Evolutionary conservation across 2,888 invertebrate genomes (phyloP), one percentile per base, ranked within the genome.

Genomic region (Latrodectus hesperus): DNA sequence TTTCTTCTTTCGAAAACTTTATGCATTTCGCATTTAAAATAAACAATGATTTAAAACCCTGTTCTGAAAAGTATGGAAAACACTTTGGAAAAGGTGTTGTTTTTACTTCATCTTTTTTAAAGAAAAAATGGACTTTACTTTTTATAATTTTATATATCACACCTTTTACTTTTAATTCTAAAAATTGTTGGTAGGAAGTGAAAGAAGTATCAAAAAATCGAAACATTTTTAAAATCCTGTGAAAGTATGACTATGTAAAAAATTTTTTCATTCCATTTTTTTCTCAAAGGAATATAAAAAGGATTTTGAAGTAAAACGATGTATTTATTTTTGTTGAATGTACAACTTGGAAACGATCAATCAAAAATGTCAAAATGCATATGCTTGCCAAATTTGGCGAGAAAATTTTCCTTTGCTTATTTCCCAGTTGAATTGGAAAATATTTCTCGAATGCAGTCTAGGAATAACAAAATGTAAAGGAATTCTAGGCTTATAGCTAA

Each of bases 311-410:
- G 38, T 38, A 38, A 38, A 38, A 38, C 6, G 38, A 9, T 22
- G 22, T 9, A 26, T 12, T 17, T 79, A 17, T 60, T 71, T 71
- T 38, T 60, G 60, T 60, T 2, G 60, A 53, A 55, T 60, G 11
- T 53, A n/a, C 65, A 65, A 68, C 67, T 74, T 81, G 38, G 38
- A 67, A 68, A n/a, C 64, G 74, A 81, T 81, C 73, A 73, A 81
- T 81, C 81, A 74, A 65, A 74, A 17, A 51, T 74, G 81, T 74
- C 81, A 81, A 81, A 81, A 81, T 26, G 53, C 26, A 38, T 38
- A 52, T 73, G 65, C n/a, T 74, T 11, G 8, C 14, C 4, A 60
- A 76, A 51, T 11, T 76, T n/a, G 11, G 67, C 17, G 12, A 17
- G 17, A 68, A 17, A 26, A 12, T 12, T 68, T n/a, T 16, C n/a